Evolutionary conservation across 2,797 vertebrate species (phyloP).

Genomic region (Salarias fasciatus): DNA sequence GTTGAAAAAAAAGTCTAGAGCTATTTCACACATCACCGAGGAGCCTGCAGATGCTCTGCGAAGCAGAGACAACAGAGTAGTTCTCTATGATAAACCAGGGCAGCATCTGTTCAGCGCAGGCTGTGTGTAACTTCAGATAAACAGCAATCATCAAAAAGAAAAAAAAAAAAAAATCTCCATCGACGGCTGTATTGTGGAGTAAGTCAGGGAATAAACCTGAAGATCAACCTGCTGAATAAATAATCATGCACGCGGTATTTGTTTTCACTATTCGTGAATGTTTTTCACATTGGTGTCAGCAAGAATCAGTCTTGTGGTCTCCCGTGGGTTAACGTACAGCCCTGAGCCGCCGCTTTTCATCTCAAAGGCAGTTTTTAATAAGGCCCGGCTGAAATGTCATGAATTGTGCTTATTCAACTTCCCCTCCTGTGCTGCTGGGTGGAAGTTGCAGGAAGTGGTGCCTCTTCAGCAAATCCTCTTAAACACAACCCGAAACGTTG

Average conservation of each 20-base stretch:
- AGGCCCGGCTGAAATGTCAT: conserved; percentile 31
- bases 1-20: not conserved
- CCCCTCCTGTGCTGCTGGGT: conserved; percentile 17
- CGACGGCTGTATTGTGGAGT: conserved; percentile 1
- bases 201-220: conserved; percentile 12
- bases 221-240: conserved; percentile 20
- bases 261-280: too few species aligned
- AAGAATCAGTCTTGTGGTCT: not conserved
- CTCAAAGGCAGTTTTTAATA: conserved; percentile 18
- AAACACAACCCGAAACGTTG: conserved; percentile 16
- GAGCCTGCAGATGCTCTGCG: conserved; percentile 15
- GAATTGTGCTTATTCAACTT: conserved; percentile 42
- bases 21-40: conserved; percentile 5
- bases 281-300: not conserved
- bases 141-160: conserved; percentile 9
- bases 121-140: conserved; percentile 18
- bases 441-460: conserved; percentile 28
- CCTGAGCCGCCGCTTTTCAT: conserved; percentile 2
- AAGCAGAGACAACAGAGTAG: conserved; percentile 1
- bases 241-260: too few species aligned
- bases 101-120: conserved; percentile 32
- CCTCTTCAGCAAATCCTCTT: conserved; percentile 52
- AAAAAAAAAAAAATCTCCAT: too few species aligned
- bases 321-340: not conserved
- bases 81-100: conserved; percentile 9